Base-by-base conservation (phyloP, 2,113 vertebrate species). In the Ancistrus triradiatus region DNA sequence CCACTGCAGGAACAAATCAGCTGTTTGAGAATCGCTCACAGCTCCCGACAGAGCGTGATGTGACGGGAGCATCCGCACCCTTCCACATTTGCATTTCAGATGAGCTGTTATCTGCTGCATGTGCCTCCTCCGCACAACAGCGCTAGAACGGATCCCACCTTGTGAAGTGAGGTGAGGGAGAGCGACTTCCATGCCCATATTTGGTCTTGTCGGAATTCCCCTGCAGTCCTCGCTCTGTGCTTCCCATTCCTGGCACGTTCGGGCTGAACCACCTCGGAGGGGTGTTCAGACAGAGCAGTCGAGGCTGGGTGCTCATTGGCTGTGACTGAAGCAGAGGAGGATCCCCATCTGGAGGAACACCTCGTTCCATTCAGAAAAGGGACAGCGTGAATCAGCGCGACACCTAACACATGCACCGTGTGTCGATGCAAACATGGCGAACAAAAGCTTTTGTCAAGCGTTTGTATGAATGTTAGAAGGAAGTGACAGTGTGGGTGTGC, bases 131-230 rank as follows among this genome's bases (percentile, higher is more conserved):
- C 35, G 18, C 56, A 53, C 40, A 27, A 38, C 66, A 53, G 50
- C 28, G 17, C 38, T 40, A 49, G 63, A 27, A 53, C 52, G 64
- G 48, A 49, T 64, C 55, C 53, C 71, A 59, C 28, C 58, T 68
- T 50, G 11, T 0, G 38, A 15, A 43, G 22, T 27, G 61, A 51
- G 65, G 53, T 47, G 53, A 69, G 19, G 62, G 19, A 58, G 68
- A 64, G 25, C 63, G 2, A 50, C 80, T 85, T 88, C 84, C 78
- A 43, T 40, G 10, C 2, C 84, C 80, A 81, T 75, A 78, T 78
- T 80, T 75, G 83, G 84, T 24, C 42, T 51, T 78, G 71, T 78
- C 80, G 84, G 85, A 85, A 86, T 84, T 51, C 80, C 84, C 78
- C 72, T 57, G 24, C 63, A 59, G 35, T 28, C 44, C 53, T 64